Conservation (phyloP, 1,140 invertebrate genomes). For the Carposina sasakii region DNA sequence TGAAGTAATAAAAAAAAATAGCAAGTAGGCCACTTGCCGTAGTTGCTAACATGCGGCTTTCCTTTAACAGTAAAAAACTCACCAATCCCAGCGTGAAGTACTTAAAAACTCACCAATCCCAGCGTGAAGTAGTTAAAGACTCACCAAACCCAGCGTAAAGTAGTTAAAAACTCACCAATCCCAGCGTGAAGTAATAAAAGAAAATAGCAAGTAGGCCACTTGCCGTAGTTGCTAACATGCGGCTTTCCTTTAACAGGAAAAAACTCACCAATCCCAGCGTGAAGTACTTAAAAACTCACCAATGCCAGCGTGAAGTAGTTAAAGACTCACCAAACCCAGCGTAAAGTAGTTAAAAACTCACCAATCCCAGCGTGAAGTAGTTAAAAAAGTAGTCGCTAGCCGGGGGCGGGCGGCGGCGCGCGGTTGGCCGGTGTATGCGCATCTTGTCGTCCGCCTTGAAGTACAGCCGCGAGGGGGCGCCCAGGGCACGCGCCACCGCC, state of each 20-base stretch:
- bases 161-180: constrained; percentile 90
- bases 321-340: too few relatives aligned
- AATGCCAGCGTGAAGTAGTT: too few relatives aligned
- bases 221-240: constrained; percentile 89
- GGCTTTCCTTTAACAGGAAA: constrained; percentile 49
- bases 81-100: too few relatives aligned
- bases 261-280: too few relatives aligned
- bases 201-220: too few relatives aligned
- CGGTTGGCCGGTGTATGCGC: constrained; percentile 95
- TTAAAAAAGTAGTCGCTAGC: constrained; percentile 97
- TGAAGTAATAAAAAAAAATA: constrained; percentile 99
- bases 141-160: too few relatives aligned
- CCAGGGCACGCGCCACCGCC: constrained; percentile 84
- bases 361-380: constrained; percentile 95
- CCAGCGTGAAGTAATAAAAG: constrained; percentile 97
- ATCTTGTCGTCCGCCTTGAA: constrained; percentile 99
- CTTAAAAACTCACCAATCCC: too few relatives aligned
- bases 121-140: too few relatives aligned
- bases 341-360: too few relatives aligned
- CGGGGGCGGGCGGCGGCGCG: constrained; percentile 81
- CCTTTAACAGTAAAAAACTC: not conserved
- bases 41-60: constrained; percentile 87
- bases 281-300: too few relatives aligned
- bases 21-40: too few relatives aligned
- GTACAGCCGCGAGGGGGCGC: constrained; percentile 87